A percentile compares a stretch with the other conserved stretches of the same genome.
Evolutionary conservation across 2,888 invertebrate genomes (phyloP).

Genomic region (Rhagonycha fulva): DNA sequence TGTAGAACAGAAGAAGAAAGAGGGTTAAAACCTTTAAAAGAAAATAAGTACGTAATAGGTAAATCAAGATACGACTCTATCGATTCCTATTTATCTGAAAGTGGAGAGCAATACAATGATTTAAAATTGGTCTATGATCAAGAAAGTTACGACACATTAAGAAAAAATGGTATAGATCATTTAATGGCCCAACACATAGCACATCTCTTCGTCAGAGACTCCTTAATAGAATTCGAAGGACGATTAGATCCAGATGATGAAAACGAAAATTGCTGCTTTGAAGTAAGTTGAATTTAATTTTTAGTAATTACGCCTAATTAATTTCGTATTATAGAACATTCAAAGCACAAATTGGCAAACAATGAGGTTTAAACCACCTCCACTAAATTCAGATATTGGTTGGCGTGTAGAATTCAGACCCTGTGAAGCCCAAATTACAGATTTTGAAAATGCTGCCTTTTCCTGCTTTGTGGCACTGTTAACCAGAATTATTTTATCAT

Average conservation of each 20-base stretch:
- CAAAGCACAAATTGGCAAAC: conserved; percentile 99
- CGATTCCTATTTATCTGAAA: conserved; percentile 91
- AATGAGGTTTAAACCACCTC: conserved; percentile 98
- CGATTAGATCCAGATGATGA: conserved; percentile 92
- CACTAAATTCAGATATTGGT: conserved; percentile 93
- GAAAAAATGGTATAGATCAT: conserved; percentile 89
- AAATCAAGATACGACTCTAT: conserved; percentile 98
- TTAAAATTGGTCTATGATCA: conserved; percentile 87
- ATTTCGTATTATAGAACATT: conserved; percentile 74
- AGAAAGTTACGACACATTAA: conserved; percentile 78
- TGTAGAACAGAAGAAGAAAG: conserved; percentile 92
- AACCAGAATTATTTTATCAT: conserved; percentile 95
- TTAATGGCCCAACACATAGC: conserved; percentile 94
- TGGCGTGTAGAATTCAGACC: conserved; percentile 99
- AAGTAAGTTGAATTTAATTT: conserved; percentile 61
- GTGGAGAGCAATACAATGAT: conserved; percentile 92
- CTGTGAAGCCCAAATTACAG: conserved; percentile 97
- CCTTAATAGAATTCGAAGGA: conserved; percentile 93
- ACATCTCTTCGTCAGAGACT: conserved; percentile 96
- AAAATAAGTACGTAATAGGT: conserved; percentile 80
- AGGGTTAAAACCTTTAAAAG: conserved; percentile 72
- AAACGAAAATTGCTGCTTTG: conserved; percentile 97
- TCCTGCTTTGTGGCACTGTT: conserved; percentile 97
- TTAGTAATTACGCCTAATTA: neutral
- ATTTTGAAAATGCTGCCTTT: conserved; percentile 99